Base-by-base conservation (phyloP, 2,797 vertebrate species). In the Rhynchotus rufescens region DNA sequence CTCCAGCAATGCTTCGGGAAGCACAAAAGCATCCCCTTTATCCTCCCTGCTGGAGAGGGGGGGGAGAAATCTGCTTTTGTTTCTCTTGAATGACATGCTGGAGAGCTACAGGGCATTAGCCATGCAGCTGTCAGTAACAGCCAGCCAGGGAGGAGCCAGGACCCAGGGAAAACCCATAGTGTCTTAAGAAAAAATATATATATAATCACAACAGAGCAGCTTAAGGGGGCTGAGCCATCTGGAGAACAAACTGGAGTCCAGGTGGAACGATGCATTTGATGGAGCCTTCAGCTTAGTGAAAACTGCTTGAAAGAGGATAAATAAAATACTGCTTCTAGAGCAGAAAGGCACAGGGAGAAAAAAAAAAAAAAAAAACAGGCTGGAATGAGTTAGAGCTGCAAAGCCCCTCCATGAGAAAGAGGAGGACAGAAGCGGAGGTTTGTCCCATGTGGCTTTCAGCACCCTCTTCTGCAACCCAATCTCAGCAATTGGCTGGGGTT, bases 41-140 rank as follows among this genome's bases (percentile, higher is more conserved):
- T 94, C 82, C 66, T 66, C 42, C 9, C 57, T 69, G 92, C 69
- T 4, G 0, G 47, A 80, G 94, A 85, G 86, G 51, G 47, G 86
- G 79, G 76, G 59, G 38, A 49, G 72, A 80, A 94, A 80, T 57
- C 80, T 40, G 93, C 93, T 96, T 96, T 95, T 95, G 91, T 96
- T 86, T 88, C 74, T 62, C 28, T 54, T 56, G 74, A 92, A 75
- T 89, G 93, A 91, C 86, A 72, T 64, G 89, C 75, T 28, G 16
- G 71, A 56, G 52, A 91, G 90, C 92, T 84, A 66, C 89, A 25
- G 83, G 83, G 89, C 83, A 79, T 92, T 86, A 69, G 76, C 90
- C 77, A 61, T 28, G 90, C 94, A 93, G 92, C 92, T 96, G 90
- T 90, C 90, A 87, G 67, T 82, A 75, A 77, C 60, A 61, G 75